Evolutionary conservation across 2,797 vertebrate genomes (phyloP).

Genomic region (Furcifer pardalis): DNA sequence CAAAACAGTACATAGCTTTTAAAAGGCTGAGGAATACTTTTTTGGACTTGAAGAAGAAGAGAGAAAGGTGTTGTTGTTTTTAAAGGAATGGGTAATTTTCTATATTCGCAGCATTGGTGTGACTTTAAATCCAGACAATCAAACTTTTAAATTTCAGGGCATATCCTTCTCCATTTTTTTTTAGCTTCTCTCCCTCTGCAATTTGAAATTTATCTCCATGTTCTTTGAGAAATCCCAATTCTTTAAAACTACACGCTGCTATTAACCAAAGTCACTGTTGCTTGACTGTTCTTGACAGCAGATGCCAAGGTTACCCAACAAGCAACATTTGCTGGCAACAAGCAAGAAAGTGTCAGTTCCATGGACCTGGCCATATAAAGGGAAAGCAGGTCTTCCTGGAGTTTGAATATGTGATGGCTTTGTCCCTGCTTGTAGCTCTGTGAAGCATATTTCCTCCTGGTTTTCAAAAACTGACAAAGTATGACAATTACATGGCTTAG

Average conservation of each 20-base stretch:
- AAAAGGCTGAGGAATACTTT: too few species aligned
- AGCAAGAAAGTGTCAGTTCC: background rate
- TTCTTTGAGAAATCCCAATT: background rate
- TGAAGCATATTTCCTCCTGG: background rate
- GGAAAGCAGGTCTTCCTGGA: background rate
- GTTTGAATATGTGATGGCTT: background rate
- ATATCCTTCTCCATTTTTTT: background rate
- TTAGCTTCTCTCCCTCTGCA: background rate
- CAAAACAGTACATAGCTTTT: too few species aligned
- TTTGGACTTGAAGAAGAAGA: background rate
- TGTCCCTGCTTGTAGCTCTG: background rate
- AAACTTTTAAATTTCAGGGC: background rate
- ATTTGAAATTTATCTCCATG: background rate
- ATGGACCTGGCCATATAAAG: constrained; percentile 2
- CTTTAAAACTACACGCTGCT: background rate
- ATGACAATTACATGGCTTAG: background rate
- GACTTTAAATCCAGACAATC: background rate
- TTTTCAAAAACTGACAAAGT: background rate
- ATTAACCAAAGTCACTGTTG: background rate
- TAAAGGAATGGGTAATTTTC: background rate
- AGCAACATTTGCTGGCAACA: constrained; percentile 2
- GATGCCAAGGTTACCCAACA: background rate
- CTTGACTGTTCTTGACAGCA: background rate
- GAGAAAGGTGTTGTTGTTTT: background rate
- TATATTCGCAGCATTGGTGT: background rate